Evolutionary conservation across 1,140 invertebrate genomes (phyloP).

Genomic region (Temnothorax curvispinosus): DNA sequence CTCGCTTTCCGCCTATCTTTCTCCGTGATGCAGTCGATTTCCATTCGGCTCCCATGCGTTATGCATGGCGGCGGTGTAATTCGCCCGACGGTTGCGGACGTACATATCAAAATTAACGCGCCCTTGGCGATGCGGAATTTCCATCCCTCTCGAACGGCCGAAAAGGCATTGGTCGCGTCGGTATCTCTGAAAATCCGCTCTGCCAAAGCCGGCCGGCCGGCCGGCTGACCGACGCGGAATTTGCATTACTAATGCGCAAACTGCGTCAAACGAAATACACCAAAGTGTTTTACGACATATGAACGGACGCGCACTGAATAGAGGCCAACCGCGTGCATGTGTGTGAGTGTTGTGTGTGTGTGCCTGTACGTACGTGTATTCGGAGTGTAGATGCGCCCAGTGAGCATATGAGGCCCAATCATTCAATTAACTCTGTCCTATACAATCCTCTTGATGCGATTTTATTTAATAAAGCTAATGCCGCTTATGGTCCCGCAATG

Average conservation of each 20-base stretch:
- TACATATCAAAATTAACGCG: conserved; percentile 69
- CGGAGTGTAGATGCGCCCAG: conserved; percentile 52
- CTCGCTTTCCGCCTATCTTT: conserved; percentile 21
- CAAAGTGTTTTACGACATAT: conserved; percentile 68
- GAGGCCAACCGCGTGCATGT: neutral
- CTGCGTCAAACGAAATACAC: conserved; percentile 74
- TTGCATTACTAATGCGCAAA: conserved; percentile 74
- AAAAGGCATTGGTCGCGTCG: conserved; percentile 60
- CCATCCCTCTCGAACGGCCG: conserved; percentile 62
- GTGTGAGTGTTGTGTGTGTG: neutral
- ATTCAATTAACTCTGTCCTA: conserved; percentile 82
- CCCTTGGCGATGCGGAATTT: conserved; percentile 68
- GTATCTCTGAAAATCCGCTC: conserved; percentile 70
- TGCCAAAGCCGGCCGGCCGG: conserved; percentile 24
- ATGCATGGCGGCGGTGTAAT: conserved; percentile 51
- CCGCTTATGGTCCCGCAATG: conserved; percentile 64
- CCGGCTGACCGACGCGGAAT: conserved; percentile 55
- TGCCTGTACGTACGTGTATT: neutral
- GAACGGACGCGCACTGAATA: conserved; percentile 50
- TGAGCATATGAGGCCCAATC: conserved; percentile 78
- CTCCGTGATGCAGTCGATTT: conserved; percentile 51
- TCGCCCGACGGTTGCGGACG: conserved; percentile 55
- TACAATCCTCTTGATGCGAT: conserved; percentile 80
- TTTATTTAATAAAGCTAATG: conserved; percentile 83
- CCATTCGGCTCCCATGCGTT: conserved; percentile 57